Evolutionary conservation across 2,797 vertebrate genomes (phyloP), one percentile per base, ranked within the genome.

Genomic region (Micromesistius poutassou): DNA sequence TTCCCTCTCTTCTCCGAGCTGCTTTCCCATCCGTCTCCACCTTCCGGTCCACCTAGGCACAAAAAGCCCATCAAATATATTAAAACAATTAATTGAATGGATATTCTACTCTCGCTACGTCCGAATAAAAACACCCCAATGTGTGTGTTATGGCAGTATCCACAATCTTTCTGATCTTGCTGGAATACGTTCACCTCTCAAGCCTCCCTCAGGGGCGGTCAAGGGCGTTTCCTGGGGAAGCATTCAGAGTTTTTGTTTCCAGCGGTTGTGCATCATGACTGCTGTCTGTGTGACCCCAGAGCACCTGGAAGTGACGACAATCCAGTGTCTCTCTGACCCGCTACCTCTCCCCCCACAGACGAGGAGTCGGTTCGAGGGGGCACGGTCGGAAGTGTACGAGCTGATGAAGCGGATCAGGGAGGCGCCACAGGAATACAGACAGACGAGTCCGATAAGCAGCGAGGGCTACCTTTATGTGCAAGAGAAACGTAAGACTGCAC

Each of bases 391-490:
- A 85, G 98, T 99, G 74, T 90, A 93, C 66, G 97, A 98, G 28
- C 94, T 99, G 75, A 97, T 97, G 97, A 98, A 96, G 85, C 97
- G 96, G 91, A 96, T 98, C 86, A 94, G 92, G 82, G 95, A 95
- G 79, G 89, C 92, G 5, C 97, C 97, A 38, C 96, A 94, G 80
- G 97, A 98, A 14, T 97, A 97, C 86, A 96, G 95, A 86, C 96
- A 97, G 87, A 96, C 94, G 70, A 98, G 96, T 83, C 90, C 96
- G 10, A 97, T 98, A 89, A 96, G 97, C 0, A 96, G 93, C 19
- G 98, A 99, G 91, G 98, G 98, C 77, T 99, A 99, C 89, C 94
- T 99, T 82, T 98, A 97, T 14, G 94, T 99, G 14, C 98, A 99
- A 87, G 98, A 99, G 86, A 99, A 97, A 96, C 94, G 98, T 99